Evolutionary conservation across 2,113 vertebrate genomes (phyloP).

Genomic region (Clarias batrachus): DNA sequence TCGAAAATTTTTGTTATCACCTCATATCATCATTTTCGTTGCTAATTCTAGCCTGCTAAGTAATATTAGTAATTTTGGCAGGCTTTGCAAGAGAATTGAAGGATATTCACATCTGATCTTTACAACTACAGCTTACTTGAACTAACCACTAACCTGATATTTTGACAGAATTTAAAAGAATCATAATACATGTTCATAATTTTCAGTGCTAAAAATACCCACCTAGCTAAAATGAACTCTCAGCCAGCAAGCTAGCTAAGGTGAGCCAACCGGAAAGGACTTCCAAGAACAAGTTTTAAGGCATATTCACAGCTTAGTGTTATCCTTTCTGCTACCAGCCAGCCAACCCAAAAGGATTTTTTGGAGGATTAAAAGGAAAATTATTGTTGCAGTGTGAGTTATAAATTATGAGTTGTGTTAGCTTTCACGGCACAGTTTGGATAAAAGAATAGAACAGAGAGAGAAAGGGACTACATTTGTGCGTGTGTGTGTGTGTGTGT

Average conservation of each 20-base stretch:
- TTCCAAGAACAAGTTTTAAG: not conserved
- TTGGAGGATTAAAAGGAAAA: no score
- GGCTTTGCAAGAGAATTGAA: not conserved
- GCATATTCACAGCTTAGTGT: not conserved
- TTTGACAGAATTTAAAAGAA: not conserved
- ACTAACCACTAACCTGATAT: not conserved
- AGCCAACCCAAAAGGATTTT: not conserved
- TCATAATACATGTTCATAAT: not conserved
- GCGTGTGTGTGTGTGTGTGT: no score
- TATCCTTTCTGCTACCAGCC: not conserved
- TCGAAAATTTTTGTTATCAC: no score
- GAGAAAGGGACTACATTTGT: no score
- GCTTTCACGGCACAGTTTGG: no score
- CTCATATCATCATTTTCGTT: no score
- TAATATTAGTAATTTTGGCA: not conserved
- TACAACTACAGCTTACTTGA: not conserved
- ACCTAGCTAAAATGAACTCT: not conserved
- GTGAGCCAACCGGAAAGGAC: not conserved
- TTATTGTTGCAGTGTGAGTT: no score
- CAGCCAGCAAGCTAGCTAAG: not conserved
- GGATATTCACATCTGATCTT: not conserved
- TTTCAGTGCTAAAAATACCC: not conserved
- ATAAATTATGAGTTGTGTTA: no score
- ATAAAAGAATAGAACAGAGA: no score
- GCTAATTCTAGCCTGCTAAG: not conserved